phyloP scores from a whole-genome alignment of 2,113 vertebrate genomes.

The Anser cygnoides region DNA sequence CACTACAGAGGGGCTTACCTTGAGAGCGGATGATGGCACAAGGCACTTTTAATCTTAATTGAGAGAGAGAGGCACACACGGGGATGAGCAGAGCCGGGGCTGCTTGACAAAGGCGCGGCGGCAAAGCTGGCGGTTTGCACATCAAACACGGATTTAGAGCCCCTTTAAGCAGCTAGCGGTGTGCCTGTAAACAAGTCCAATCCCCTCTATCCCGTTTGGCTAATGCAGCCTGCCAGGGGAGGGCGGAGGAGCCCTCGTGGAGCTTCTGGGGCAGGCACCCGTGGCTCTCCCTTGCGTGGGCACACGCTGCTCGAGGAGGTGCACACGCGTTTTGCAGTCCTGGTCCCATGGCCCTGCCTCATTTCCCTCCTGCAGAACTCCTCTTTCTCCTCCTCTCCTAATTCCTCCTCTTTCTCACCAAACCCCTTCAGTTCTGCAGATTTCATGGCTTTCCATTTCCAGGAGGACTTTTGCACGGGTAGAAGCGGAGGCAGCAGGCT shows the following conservation, averaged over 20 bases:
- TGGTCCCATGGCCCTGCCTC: background rate
- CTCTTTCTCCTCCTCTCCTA: background rate
- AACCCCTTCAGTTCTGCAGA: slow-evolving; percentile 11
- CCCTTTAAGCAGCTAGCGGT: slow-evolving; percentile 77
- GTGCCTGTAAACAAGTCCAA: slow-evolving; percentile 87
- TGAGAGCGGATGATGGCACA: slow-evolving; percentile 58
- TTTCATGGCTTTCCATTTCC: slow-evolving; percentile 17
- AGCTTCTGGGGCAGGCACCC: background rate
- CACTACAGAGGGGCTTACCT: slow-evolving; percentile 72
- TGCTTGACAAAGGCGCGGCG: slow-evolving; percentile 63
- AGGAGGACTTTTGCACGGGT: slow-evolving; percentile 34
- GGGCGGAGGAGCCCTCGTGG: background rate
- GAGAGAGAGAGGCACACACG: slow-evolving; percentile 49
- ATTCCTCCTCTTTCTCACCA: slow-evolving; percentile 28
- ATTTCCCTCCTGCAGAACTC: background rate
- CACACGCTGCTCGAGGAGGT: background rate
- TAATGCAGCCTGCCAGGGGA: slow-evolving; percentile 81
- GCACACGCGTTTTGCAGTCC: background rate
- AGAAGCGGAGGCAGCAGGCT: slow-evolving; percentile 42
- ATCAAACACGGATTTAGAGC: slow-evolving; percentile 85
- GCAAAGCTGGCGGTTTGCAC: slow-evolving; percentile 84
- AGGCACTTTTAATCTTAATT: slow-evolving; percentile 76
- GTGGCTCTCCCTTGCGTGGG: background rate
- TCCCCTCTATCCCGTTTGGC: slow-evolving; percentile 82
- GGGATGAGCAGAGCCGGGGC: slow-evolving; percentile 56